phyloP scores from a whole-genome alignment of 2,797 vertebrate genomes.

The Enteromius trimaculatus region DNA sequence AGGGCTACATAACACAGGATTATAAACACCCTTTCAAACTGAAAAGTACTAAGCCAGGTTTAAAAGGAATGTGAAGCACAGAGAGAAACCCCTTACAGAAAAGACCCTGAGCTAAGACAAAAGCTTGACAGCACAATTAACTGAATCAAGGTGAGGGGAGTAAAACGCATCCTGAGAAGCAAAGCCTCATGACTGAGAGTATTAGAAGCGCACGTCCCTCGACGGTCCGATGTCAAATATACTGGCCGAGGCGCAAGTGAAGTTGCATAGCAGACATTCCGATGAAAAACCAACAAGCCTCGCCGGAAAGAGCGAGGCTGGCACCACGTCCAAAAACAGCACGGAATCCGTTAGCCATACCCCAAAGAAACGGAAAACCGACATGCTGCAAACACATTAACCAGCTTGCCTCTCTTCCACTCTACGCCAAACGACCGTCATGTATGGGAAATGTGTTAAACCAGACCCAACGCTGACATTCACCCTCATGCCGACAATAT shows the following conservation, averaged over 20 bases:
- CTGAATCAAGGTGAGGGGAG: neutral
- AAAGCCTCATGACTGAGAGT: constrained; percentile 39
- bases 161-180: constrained; percentile 32
- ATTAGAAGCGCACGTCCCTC: constrained; percentile 44
- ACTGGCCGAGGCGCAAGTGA: constrained; percentile 52
- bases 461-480: neutral
- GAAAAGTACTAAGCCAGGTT: neutral
- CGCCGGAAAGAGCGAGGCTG: constrained; percentile 59
- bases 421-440: constrained; percentile 19
- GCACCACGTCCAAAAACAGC: constrained; percentile 66
- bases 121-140: constrained; percentile 23
- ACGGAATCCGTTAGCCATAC: constrained; percentile 65
- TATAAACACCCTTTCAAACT: constrained; percentile 13
- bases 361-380: constrained; percentile 66
- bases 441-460: constrained; percentile 29
- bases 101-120: neutral
- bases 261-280: constrained; percentile 65
- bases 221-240: constrained; percentile 49
- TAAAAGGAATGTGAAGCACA: neutral
- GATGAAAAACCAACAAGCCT: constrained; percentile 60
- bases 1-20: neutral
- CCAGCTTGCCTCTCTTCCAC: constrained; percentile 37
- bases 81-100: neutral
- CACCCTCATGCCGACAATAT: neutral
- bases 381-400: constrained; percentile 69